phyloP scores from a whole-genome alignment of 2,797 vertebrate genomes.

The Sus cebifrons region DNA sequence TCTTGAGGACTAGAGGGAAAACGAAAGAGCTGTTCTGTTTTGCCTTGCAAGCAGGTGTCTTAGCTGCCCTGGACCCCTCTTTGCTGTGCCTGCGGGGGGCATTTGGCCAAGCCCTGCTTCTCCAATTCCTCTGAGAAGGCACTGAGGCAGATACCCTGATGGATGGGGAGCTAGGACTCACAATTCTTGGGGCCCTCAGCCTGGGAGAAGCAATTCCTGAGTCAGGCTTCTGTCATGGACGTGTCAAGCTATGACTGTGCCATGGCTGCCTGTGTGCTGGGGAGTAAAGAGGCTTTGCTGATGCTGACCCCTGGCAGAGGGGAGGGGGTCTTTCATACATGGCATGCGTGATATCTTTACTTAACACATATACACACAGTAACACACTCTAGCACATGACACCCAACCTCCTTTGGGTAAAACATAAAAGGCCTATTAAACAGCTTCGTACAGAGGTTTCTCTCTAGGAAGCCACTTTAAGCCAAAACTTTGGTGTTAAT shows the following conservation, averaged over 20 bases:
- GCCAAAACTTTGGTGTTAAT: neutral
- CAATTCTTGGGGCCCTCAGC: neutral
- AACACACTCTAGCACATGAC: neutral
- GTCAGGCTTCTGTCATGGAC: neutral
- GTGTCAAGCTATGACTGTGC: no score
- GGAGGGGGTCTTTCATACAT: neutral
- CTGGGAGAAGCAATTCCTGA: neutral
- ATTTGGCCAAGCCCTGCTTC: neutral
- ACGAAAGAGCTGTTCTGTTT: constrained; percentile 19
- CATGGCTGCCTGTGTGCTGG: neutral
- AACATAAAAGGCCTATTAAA: neutral
- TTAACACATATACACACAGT: neutral
- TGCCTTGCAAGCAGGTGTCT: neutral
- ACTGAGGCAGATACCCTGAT: neutral
- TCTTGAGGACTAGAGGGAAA: neutral
- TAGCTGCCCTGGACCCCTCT: neutral
- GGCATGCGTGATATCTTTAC: neutral
- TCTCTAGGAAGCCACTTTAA: constrained; percentile 45
- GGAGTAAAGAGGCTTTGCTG: neutral
- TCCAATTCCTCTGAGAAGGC: neutral
- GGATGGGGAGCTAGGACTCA: neutral
- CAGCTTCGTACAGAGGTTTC: neutral
- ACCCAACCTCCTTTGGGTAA: neutral
- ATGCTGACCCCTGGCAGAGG: neutral
- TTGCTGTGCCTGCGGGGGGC: neutral